Conservation (phyloP, 1,140 invertebrate genomes). For the Idris sp. region DNA sequence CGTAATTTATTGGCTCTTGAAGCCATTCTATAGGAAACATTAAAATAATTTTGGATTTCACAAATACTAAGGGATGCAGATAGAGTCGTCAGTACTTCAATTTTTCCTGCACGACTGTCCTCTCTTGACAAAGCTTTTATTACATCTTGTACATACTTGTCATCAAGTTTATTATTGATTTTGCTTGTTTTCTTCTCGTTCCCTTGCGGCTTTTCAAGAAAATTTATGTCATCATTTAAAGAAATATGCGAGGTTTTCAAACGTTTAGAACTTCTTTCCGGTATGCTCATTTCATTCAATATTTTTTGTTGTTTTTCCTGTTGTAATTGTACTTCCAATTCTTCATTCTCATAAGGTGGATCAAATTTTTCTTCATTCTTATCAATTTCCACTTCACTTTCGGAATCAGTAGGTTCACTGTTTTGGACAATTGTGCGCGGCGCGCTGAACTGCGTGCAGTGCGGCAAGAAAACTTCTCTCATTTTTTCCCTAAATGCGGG, state of each 20-base stretch:
- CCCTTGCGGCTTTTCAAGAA: no score
- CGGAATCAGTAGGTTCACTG: no score
- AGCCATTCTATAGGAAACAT: slow-evolving; percentile 2
- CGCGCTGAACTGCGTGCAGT: no score
- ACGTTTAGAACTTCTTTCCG: slow-evolving; percentile 1
- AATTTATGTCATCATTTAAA: no score
- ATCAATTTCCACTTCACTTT: no score
- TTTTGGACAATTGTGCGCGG: no score
- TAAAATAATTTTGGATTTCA: no score
- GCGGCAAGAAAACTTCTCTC: no score
- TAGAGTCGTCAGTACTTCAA: no score
- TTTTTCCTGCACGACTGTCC: not conserved
- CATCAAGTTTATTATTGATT: not conserved
- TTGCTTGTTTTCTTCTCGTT: not conserved
- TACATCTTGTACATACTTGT: slow-evolving; percentile 1
- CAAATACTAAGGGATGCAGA: no score
- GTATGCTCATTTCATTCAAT: not conserved
- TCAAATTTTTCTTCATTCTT: slow-evolving; percentile 2
- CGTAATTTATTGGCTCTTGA: slow-evolving; percentile 4
- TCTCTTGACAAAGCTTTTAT: slow-evolving; percentile 4
- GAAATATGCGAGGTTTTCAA: not conserved
- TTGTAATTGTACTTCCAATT: not conserved
- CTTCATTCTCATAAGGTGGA: not conserved
- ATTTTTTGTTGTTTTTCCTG: not conserved
- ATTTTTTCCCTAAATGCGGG: no score